Conservation (phyloP, 2,797 vertebrate genomes). For the Chelon labrosus region DNA sequence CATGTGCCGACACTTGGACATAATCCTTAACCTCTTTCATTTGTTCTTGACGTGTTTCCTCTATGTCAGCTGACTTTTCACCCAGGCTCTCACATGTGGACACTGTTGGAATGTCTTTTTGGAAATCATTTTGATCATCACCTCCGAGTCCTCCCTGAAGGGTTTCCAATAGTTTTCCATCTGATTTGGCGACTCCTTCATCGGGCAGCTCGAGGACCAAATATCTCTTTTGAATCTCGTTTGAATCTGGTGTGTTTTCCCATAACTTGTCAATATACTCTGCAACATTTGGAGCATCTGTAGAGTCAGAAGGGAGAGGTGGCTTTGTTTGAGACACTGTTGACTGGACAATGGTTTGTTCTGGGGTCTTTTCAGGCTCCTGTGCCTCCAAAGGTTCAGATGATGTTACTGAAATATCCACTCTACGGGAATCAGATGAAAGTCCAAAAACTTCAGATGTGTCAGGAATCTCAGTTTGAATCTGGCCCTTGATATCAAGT, state of each 20-base stretch:
- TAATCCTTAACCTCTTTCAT: background rate
- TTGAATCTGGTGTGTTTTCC: conserved; percentile 41
- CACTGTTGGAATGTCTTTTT: no score
- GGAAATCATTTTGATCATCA: no score
- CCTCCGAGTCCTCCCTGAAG: no score
- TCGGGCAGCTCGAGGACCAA: conserved; percentile 69
- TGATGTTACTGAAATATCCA: conserved; percentile 8
- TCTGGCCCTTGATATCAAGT: background rate
- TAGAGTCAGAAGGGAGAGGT: background rate
- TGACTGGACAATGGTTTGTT: conserved; percentile 25
- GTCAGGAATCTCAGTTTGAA: conserved; percentile 29
- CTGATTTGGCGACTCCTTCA: background rate
- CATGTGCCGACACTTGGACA: background rate
- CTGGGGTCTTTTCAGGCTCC: conserved; percentile 1
- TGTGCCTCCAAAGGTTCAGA: conserved; percentile 11
- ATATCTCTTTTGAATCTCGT: conserved; percentile 55
- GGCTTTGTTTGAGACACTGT: conserved; percentile 26
- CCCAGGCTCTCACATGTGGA: no score
- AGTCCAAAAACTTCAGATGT: conserved; percentile 17
- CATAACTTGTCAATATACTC: conserved; percentile 45
- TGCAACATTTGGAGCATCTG: conserved; percentile 8
- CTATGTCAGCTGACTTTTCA: background rate
- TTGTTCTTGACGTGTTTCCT: background rate
- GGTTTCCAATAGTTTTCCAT: no score
- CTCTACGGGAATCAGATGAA: conserved; percentile 6